Evolutionary conservation across 2,113 vertebrate species (phyloP).

Genomic region (Phalacrocorax aristotelis): DNA sequence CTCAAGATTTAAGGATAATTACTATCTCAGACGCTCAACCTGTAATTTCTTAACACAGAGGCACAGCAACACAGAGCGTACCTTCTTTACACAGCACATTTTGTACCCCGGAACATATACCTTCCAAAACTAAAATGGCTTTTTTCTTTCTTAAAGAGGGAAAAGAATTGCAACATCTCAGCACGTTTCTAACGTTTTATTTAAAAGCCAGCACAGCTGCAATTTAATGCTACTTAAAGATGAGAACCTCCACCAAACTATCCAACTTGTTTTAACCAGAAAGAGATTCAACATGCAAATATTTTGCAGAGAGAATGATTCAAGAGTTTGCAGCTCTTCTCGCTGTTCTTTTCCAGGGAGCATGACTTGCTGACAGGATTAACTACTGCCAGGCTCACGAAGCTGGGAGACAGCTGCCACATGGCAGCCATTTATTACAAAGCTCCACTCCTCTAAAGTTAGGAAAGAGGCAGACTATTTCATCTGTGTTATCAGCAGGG

Average conservation of each 20-base stretch:
- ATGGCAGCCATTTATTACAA: conserved; percentile 74
- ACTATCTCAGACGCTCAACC: neutral
- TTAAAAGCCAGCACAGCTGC: conserved; percentile 22
- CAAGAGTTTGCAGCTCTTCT: conserved; percentile 23
- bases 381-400: conserved; percentile 64
- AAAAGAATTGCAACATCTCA: neutral
- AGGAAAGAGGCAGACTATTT: conserved; percentile 62
- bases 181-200: neutral
- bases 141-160: neutral
- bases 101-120: neutral
- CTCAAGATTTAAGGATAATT: neutral
- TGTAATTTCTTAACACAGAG: neutral
- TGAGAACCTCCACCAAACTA: conserved; percentile 25
- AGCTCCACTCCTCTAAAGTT: conserved; percentile 52
- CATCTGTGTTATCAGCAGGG: conserved; percentile 68
- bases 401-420: conserved; percentile 67
- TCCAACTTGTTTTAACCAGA: conserved; percentile 3
- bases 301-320: conserved; percentile 35
- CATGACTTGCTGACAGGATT: conserved; percentile 60
- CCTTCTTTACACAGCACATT: neutral
- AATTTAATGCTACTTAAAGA: neutral
- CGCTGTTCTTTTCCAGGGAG: conserved; percentile 46
- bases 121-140: neutral
- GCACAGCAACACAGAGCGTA: neutral
- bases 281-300: conserved; percentile 14